These are phyloP conservation scores for Rhamphomyia laevipes DNA, from an alignment of 2,888 invertebrate genomes.

Conservation along the genomic window DNA sequence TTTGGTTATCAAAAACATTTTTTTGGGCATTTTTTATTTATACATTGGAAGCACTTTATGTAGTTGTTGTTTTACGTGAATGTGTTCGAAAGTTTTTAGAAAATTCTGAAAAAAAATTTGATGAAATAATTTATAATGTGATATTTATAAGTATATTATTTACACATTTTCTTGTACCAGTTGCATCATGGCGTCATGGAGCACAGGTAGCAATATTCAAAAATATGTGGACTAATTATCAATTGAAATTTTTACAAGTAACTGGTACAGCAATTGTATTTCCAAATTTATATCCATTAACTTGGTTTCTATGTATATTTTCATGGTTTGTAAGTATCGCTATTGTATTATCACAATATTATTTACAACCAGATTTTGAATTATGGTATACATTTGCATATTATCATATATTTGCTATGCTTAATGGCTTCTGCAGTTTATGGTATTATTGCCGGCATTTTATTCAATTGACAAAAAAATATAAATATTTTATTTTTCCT, in stretches of 20 bases:
- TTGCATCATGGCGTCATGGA: slow-evolving; percentile 61
- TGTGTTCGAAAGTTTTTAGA: slow-evolving; percentile 44
- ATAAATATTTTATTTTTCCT: neutral
- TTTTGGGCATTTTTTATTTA: slow-evolving; percentile 56
- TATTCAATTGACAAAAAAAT: neutral
- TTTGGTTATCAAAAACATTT: slow-evolving; percentile 55
- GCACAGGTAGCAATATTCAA: slow-evolving; percentile 60
- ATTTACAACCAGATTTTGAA: slow-evolving; percentile 58
- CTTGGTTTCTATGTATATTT: slow-evolving; percentile 52
- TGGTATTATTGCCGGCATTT: slow-evolving; percentile 39
- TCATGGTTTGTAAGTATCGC: slow-evolving; percentile 54
- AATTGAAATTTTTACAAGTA: slow-evolving; percentile 41
- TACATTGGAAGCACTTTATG: slow-evolving; percentile 47
- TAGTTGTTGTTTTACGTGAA: slow-evolving; percentile 42
- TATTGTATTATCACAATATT: slow-evolving; percentile 56
- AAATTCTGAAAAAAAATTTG: slow-evolving; percentile 53
- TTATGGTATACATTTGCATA: slow-evolving; percentile 63
- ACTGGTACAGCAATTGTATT: slow-evolving; percentile 51
- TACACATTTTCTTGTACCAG: slow-evolving; percentile 56
- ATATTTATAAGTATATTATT: slow-evolving; percentile 60
- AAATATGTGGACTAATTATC: slow-evolving; percentile 69
- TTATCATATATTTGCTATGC: slow-evolving; percentile 61
- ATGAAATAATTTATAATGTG: slow-evolving; percentile 62
- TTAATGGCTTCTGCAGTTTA: slow-evolving; percentile 57
- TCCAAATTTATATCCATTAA: slow-evolving; percentile 48